These are phyloP conservation scores for Desoria tigrina DNA, from an alignment of 2,888 invertebrate species.

Conservation along the genomic window DNA sequence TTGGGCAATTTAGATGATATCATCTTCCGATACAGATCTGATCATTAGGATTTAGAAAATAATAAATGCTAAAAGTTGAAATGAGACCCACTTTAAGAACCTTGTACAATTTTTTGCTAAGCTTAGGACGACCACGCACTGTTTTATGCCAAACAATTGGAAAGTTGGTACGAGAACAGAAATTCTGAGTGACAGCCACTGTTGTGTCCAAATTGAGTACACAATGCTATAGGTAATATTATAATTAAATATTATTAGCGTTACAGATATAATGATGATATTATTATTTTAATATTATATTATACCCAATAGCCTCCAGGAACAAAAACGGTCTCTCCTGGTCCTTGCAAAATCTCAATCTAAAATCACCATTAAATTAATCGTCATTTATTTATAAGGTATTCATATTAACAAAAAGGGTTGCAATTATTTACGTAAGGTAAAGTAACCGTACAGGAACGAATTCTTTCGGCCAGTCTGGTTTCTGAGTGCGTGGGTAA, in stretches of 20 bases:
- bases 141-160: constrained; percentile 98
- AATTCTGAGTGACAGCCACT: constrained; percentile 97
- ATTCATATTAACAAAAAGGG: too few relatives aligned
- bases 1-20: constrained; percentile 59
- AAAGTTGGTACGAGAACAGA: constrained; percentile 92
- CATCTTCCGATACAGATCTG: too few relatives aligned
- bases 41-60: too few relatives aligned
- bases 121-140: constrained; percentile 88
- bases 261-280: too few relatives aligned
- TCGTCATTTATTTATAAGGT: too few relatives aligned
- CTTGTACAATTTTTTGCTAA: constrained; percentile 86
- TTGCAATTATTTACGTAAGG: too few relatives aligned
- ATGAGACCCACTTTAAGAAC: constrained; percentile 61
- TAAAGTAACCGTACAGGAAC: too few relatives aligned
- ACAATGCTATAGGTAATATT: too few relatives aligned
- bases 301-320: constrained; percentile 99
- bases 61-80: too few relatives aligned
- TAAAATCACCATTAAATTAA: constrained; percentile 57
- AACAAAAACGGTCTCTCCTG: constrained; percentile 97
- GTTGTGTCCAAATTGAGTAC: constrained; percentile 95
- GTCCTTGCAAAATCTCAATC: constrained; percentile 90
- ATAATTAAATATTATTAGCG: too few relatives aligned
- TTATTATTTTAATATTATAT: too few relatives aligned
- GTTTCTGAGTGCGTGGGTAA: constrained; percentile 86
- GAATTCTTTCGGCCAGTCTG: constrained; percentile 87